phyloP scores from a whole-genome alignment of 1,140 invertebrate species.

The Drosophila quadrilineata region DNA sequence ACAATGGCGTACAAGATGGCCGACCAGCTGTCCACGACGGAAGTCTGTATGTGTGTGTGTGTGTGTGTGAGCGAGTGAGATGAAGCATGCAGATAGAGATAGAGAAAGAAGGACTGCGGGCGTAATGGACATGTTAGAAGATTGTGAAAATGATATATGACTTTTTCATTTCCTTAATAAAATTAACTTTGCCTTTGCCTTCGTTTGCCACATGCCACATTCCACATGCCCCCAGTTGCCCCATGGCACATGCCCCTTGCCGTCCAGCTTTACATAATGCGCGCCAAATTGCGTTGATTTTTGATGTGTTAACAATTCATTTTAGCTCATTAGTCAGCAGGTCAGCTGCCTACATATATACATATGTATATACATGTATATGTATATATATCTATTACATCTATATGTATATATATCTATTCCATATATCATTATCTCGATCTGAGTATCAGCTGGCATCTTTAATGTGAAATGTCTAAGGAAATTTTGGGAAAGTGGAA shows the following conservation, averaged over 20 bases:
- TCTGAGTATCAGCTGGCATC: slow-evolving; percentile 42
- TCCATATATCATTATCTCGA: slow-evolving; percentile 68
- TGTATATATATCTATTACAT: too few species aligned
- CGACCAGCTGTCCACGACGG: slow-evolving; percentile 9
- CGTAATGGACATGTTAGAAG: slow-evolving; percentile 76
- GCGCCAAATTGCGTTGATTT: slow-evolving; percentile 76
- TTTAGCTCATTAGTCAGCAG: slow-evolving; percentile 77
- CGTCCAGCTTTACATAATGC: slow-evolving; percentile 66
- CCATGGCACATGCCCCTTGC: not conserved
- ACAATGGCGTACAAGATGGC: slow-evolving; percentile 41
- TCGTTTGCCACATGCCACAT: not conserved
- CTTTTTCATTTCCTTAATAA: slow-evolving; percentile 80
- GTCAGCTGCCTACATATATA: slow-evolving; percentile 44
- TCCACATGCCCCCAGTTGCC: not conserved
- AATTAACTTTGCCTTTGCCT: slow-evolving; percentile 65
- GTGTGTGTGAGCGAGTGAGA: slow-evolving; percentile 4
- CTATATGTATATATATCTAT: too few species aligned
- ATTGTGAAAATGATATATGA: slow-evolving; percentile 77
- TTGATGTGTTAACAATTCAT: slow-evolving; percentile 77
- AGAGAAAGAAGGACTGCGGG: slow-evolving; percentile 14
- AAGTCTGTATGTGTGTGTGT: slow-evolving; percentile 13
- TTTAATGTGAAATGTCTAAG: too few species aligned
- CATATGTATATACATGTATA: too few species aligned
- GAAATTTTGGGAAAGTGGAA: too few species aligned
- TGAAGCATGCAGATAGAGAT: too few species aligned